Base-by-base conservation (phyloP, 2,888 invertebrate genomes). In the Arctia plantaginis region DNA sequence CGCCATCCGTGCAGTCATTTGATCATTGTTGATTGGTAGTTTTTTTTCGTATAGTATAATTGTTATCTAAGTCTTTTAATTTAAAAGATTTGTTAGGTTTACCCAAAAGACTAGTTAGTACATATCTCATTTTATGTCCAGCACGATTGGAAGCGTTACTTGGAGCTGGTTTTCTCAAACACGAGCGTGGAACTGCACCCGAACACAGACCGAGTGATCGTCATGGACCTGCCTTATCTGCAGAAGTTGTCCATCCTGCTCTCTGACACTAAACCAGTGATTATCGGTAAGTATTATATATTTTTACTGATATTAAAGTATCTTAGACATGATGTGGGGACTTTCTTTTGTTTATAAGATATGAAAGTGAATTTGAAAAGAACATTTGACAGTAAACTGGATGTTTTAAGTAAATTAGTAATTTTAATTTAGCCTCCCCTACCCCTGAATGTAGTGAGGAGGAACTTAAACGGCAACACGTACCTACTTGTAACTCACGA, bases 181-280 rank as follows among this genome's bases (percentile, higher is more conserved):
- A 97, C 97, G 15, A 96, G 92, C 80, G 96, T 97, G 69, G 91
- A 90, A 2, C 90, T 97, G 44, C 91, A 95, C 68, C 90, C 94
- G 0, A 86, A 90, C 12, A 85, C 90, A 0, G 97, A 97, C 88
- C 94, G 96, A 33, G 95, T 97, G 74, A 97, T 97, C 76, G 96
- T 97, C 27, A 96, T 97, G 94, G 97, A 97, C 91, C 90, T 97
- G 83, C 96, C 96, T 0, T 97, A 97, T 88, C 91, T 97, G 79
- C 96, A 97, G 88, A 96, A 96, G 86, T 91, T 97, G 66, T 92
- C 97, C 0, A 85, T 92, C 1, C 87, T 97, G 67, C 88, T 97
- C 44, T 90, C 94, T 0, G 92, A 91, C 15, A 97, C 97, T 6
- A 92, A 96, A 20, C 93, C 96, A 0, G 88, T 96, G 23, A 92